Evolutionary conservation across 2,888 invertebrate genomes (phyloP), one percentile per base, ranked within the genome.

Genomic region (Tortrix viridana): DNA sequence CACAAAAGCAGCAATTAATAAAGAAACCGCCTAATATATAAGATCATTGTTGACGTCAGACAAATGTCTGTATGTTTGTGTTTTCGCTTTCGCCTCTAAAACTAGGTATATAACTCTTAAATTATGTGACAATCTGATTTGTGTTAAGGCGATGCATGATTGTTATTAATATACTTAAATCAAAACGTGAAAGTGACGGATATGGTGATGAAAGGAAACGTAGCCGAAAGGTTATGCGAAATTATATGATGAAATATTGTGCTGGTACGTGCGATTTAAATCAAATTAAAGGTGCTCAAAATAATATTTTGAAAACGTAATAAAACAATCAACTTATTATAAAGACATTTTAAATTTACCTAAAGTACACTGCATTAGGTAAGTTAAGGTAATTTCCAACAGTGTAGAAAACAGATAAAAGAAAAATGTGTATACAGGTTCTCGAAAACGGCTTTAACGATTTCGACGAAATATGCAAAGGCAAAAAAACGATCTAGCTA

Each of bases 61-160:
- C 63, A 63, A 63, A 63, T 57, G 57, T 57, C 47, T 47, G 52
- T 47, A 38, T 63, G 63, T 53, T 58, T 63, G 47, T 57, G 19
- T 58, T 32, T 50, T 32, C 26, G 38, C 52, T 47, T 37, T 44
- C 55, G 44, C 61, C 12, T 46, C 56, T 62, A 62, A 44, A 37
- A 41, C 43, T n/a, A n/a, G 57, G 20, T 56, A 69, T 56, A 69
- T 73, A 73, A 72, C 69, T 73, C 71, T 69, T 12, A 26, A 32
- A 62, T 71, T 71, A 73, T 71, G 72, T 70, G 73, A 73, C 72
- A 65, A 26, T 18, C 54, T 73, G 71, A 72, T 69, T 72, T 72
- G 71, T 72, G 72, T 66, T 64, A 68, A 65, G 67, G 66, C 67
- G 66, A 67, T 19, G 54, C 23, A 55, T 44, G 44, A 2, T 16